Percentiles rank a stretch among this genome's conserved stretches.
These are phyloP conservation scores for Pemphredon lugubris DNA, from an alignment of 2,888 invertebrate species.

Conservation along the genomic window DNA sequence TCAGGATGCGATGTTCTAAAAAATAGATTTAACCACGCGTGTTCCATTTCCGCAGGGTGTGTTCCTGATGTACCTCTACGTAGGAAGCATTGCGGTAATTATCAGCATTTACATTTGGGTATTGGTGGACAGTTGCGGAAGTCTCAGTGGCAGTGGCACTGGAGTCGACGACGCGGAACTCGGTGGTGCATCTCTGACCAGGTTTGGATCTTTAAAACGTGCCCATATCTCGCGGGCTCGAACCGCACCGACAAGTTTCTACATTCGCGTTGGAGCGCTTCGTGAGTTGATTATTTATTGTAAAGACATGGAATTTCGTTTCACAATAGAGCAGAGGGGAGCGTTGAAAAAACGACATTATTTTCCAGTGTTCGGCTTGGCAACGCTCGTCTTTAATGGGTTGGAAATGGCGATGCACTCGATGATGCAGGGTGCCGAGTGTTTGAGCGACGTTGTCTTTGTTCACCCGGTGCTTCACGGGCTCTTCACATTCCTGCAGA, in stretches of 20 bases:
- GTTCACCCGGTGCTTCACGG: conserved; percentile 83
- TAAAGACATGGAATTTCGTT: not conserved
- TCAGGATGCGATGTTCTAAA: no score
- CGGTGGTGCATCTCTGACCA: conserved; percentile 79
- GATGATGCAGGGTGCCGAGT: conserved; percentile 82
- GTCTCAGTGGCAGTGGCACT: conserved; percentile 69
- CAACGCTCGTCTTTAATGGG: conserved; percentile 83
- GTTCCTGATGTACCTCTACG: conserved; percentile 83
- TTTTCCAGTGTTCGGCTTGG: conserved; percentile 82
- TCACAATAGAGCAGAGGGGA: not conserved
- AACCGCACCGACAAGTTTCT: conserved; percentile 82
- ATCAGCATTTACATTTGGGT: conserved; percentile 83
- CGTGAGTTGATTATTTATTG: conserved; percentile 76
- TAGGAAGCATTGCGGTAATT: conserved; percentile 83
- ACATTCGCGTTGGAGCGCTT: conserved; percentile 82
- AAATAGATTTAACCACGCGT: no score
- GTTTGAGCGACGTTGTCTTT: conserved; percentile 82
- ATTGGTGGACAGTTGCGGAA: conserved; percentile 82
- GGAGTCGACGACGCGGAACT: conserved; percentile 80
- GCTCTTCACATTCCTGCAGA: conserved; percentile 83
- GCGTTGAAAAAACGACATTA: not conserved
- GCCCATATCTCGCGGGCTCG: conserved; percentile 82
- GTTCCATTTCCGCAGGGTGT: conserved; percentile 77
- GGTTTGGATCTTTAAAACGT: conserved; percentile 82
- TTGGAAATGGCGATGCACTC: conserved; percentile 84